A percentile compares a stretch with the other conserved stretches of the same genome.
phyloP scores from a whole-genome alignment of 2,113 vertebrate species.

The Ailurus styani region DNA sequence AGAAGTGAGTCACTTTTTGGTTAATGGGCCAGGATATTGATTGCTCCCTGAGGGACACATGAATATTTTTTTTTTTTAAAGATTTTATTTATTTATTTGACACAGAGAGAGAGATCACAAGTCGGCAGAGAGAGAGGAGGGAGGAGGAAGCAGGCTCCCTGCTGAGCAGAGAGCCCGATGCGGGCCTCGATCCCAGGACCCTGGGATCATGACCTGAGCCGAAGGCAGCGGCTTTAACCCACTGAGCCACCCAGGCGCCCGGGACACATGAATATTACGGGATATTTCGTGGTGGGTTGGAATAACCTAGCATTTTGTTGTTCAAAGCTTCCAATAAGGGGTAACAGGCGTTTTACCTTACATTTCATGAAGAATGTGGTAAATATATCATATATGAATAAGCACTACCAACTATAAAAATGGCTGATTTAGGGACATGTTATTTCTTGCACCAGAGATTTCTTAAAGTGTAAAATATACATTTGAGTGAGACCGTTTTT shows the following conservation, averaged over 20 bases:
- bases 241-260: no score
- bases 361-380: background rate
- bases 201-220: no score
- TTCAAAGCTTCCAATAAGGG: background rate
- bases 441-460: background rate
- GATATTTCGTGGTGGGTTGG: background rate
- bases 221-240: no score
- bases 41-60: background rate
- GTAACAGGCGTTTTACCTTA: background rate
- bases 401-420: slow-evolving; percentile 4
- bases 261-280: background rate
- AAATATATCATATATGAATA: background rate
- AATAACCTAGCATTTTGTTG: slow-evolving; percentile 1
- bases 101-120: no score
- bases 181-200: no score
- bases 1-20: slow-evolving; percentile 24
- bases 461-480: background rate
- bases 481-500: background rate
- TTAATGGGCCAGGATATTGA: background rate
- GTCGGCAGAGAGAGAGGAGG: no score
- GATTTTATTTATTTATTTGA: no score
- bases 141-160: no score
- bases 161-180: no score
- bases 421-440: background rate
- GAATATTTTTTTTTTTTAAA: no score